Base-by-base conservation (phyloP, 2,888 invertebrate genomes). In the Ennomos quercinarius region DNA sequence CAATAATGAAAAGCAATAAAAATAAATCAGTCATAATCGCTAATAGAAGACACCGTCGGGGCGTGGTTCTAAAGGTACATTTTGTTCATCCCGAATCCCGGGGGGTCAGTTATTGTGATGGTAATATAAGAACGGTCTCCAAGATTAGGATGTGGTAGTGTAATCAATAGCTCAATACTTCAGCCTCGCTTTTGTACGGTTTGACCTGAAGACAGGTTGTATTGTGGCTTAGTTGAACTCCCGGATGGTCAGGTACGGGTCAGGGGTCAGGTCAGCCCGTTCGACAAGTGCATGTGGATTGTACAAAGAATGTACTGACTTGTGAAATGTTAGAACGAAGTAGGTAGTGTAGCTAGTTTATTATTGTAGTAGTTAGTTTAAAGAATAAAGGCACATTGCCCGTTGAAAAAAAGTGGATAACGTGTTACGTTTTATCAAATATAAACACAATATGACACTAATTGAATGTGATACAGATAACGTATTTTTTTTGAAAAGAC, bases 161-260 rank as follows among this genome's bases (percentile, higher is more conserved):
- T 73, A 81, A 81, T 83, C 81, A 77, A 83, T 84, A 80, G 62
- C 61, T 66, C 67, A 64, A 70, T 68, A 73, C 72, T 72, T 73
- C 27, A 27, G 57, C 37, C 36, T 39, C 27, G 70, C 77, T 76
- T 80, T 88, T 84, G 82, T 86, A 71, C 59, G 49, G 48, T 68
- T 66, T 90, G 87, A 89, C 89, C 89, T 78, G 73, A 60, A 72
- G 76, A 77, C 91, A 91, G 88, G 90, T 91, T 80, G 79, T 62
- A 74, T 76, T 80, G 70, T 77, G 76, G 77, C 80, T 78, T 71
- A 1, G 74, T n/a, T 74, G 65, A 76, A 37, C 66, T 60, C 11
- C 49, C 42, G 55, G 41, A 38, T 47, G 41, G 42, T 48, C 39
- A 41, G 51, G 11, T 42, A 5, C 6, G 43, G 54, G 57, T 54